A percentile compares a stretch with the other conserved stretches of the same genome.
Conservation (phyloP, 2,113 vertebrate species). For the cattle (Bos taurus) region DNA sequence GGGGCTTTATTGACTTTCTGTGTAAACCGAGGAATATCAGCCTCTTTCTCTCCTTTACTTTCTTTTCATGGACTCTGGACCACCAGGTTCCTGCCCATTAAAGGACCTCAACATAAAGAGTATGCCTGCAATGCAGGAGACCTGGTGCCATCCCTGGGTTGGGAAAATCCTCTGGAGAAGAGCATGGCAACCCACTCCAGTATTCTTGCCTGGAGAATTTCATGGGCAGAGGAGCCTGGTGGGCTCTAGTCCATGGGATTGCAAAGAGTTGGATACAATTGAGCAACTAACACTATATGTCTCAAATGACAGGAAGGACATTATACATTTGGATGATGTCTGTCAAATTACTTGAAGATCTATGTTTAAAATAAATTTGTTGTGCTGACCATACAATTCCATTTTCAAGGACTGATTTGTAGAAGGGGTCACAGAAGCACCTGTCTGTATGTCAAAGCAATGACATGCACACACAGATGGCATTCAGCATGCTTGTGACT, state of each 20-base stretch:
- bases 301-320: not conserved
- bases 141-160: not conserved
- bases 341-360: slow-evolving; percentile 1
- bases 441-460: not conserved
- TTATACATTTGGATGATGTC: not conserved
- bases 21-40: too few species aligned
- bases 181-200: not conserved
- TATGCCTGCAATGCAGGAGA: not conserved
- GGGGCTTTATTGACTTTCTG: too few species aligned
- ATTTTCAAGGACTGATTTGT: not conserved
- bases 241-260: not conserved
- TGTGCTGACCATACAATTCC: not conserved
- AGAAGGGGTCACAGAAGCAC: not conserved
- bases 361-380: not conserved
- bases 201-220: not conserved
- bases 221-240: not conserved
- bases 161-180: not conserved
- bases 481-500: not conserved
- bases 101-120: not conserved
- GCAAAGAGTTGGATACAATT: not conserved
- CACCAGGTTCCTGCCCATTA: too few species aligned
- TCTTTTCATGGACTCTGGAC: too few species aligned
- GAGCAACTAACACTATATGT: not conserved
- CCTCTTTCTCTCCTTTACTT: too few species aligned
- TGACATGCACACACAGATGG: not conserved